phyloP scores from a whole-genome alignment of 2,888 invertebrate genomes.

The Synanthedon andrenaeformis region DNA sequence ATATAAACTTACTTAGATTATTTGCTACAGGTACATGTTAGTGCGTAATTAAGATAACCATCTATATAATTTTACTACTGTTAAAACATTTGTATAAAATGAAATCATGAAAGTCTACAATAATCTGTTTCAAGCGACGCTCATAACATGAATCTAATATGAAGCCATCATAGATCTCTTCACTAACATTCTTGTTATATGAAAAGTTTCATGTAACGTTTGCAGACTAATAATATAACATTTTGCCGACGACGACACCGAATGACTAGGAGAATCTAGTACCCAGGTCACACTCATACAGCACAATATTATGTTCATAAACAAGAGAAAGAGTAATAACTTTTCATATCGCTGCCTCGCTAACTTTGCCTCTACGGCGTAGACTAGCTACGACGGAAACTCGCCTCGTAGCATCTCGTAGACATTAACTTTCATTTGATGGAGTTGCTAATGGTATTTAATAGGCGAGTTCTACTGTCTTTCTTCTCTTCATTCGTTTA shows the following conservation, averaged over 20 bases:
- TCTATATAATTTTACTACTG: too few species aligned
- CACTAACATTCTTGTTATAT: neutral
- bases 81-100: too few species aligned
- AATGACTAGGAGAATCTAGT: neutral
- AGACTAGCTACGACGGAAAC: constrained; percentile 10
- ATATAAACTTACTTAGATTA: too few species aligned
- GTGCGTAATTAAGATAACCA: too few species aligned
- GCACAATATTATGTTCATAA: constrained; percentile 15
- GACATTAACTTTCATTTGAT: constrained; percentile 11
- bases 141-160: too few species aligned
- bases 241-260: neutral
- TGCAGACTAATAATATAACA: neutral
- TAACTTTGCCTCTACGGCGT: constrained; percentile 19
- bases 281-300: neutral
- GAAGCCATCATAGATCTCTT: too few species aligned
- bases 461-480: neutral
- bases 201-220: neutral
- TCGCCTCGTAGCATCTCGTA: constrained; percentile 14
- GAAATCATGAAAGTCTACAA: too few species aligned
- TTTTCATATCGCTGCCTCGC: constrained; percentile 21
- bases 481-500: too few species aligned
- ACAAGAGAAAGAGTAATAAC: constrained; percentile 19
- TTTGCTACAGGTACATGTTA: too few species aligned
- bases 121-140: too few species aligned
- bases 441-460: neutral